These are phyloP conservation scores for Anhinga anhinga DNA, from an alignment of 2,113 vertebrate species.

Conservation along the genomic window DNA sequence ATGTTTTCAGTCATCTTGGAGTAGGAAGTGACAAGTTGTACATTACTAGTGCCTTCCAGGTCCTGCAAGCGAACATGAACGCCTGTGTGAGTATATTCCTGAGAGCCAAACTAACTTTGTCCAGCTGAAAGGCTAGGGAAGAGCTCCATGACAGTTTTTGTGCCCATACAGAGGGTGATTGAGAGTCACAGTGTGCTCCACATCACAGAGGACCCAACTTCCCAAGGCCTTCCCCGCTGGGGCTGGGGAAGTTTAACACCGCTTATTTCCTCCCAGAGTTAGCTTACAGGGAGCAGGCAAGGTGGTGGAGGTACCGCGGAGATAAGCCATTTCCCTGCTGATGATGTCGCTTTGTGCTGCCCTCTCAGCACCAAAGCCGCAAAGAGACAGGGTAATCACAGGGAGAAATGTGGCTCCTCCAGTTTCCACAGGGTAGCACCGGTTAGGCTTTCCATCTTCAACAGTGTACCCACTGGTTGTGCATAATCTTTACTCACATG, in stretches of 20 bases:
- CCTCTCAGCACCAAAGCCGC: neutral
- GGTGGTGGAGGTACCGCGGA: neutral
- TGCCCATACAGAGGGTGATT: neutral
- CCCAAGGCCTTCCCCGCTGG: neutral
- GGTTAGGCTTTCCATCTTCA: neutral
- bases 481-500: neutral
- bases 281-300: neutral
- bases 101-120: neutral
- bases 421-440: neutral
- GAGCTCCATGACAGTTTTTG: neutral
- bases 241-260: neutral
- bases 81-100: slow-evolving; percentile 72
- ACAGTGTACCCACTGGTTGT: fast-evolving
- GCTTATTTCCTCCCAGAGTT: neutral
- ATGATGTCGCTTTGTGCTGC: neutral
- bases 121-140: neutral
- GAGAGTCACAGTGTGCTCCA: neutral
- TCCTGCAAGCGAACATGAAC: slow-evolving; percentile 49
- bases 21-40: neutral
- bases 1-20: slow-evolving; percentile 64
- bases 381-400: neutral
- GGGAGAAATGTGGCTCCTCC: neutral
- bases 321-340: neutral
- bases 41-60: slow-evolving; percentile 63
- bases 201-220: neutral